Conservation (phyloP, 2,113 vertebrate species). For the Laterallus jamaicensis region DNA sequence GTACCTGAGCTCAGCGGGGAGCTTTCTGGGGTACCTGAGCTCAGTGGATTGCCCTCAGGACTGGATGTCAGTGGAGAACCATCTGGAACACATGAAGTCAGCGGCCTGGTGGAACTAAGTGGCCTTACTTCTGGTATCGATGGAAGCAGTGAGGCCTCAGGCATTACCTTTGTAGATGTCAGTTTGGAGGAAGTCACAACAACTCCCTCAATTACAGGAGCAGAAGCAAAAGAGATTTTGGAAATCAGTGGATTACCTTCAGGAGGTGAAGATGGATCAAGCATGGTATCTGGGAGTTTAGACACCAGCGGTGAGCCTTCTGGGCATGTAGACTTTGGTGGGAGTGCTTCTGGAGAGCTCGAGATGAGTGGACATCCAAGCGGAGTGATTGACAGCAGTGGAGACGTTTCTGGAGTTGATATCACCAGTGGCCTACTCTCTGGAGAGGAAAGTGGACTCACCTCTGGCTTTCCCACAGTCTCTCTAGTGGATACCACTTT, state of each 20-base stretch:
- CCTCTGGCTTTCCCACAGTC: constrained; percentile 74
- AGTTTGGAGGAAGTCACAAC: constrained; percentile 74
- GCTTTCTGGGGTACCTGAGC: constrained; percentile 59
- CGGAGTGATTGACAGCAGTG: constrained; percentile 71
- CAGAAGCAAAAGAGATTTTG: constrained; percentile 79
- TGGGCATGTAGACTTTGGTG: constrained; percentile 69
- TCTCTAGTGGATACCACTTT: constrained; percentile 79
- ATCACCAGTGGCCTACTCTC: constrained; percentile 67
- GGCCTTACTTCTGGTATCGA: constrained; percentile 60
- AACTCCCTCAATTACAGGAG: constrained; percentile 32
- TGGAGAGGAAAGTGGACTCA: constrained; percentile 78
- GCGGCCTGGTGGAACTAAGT: constrained; percentile 53
- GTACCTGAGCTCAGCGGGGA: not conserved
- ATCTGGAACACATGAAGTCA: constrained; percentile 29
- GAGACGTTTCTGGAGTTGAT: constrained; percentile 72
- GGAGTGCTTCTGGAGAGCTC: constrained; percentile 72
- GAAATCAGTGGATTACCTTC: constrained; percentile 81
- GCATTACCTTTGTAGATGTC: constrained; percentile 76
- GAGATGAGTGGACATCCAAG: constrained; percentile 74
- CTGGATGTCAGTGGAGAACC: constrained; percentile 70
- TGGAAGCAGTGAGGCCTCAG: constrained; percentile 65
- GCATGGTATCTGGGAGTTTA: constrained; percentile 63
- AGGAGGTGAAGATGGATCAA: constrained; percentile 71
- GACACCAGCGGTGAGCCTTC: constrained; percentile 75
- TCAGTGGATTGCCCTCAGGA: constrained; percentile 59